Evolutionary conservation across 2,797 vertebrate genomes (phyloP), one percentile per base, ranked within the genome.

Genomic region (Phataginus tetradactyla): DNA sequence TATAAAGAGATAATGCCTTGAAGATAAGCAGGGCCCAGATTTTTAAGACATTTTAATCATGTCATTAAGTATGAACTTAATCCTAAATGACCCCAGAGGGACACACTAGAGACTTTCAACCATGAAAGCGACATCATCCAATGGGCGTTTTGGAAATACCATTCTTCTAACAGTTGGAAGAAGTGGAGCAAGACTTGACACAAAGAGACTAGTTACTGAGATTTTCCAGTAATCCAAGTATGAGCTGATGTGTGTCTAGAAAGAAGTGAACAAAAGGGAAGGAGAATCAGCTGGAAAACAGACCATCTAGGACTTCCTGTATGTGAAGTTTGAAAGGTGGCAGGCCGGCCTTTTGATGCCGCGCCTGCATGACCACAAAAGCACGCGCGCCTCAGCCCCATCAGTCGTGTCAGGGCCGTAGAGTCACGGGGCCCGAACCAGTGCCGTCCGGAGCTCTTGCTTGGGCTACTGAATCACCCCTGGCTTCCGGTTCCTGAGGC

Each of bases 101-200:
- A 95, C 72, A 92, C 88, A 86, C 57, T 53, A 17, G 83, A 49
- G 51, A 69, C 64, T 96, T 87, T 95, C 81, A 85, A 29, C 49
- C 27, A 23, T 57, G 55, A 85, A 85, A 71, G 91, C 81, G 53
- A 90, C 34, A 49, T 7, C 37, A 80, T 68, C 57, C 61, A 29
- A 61, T 5, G 45, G 72, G 74, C 83, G 95, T 91, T 96, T 92
- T 81, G 89, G 63, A 95, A 83, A 84, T 92, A 83, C 57, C 69
- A 85, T 63, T 63, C 49, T 90, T 80, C 72, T 72, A 84, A 91
- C 89, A 71, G 34, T 29, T 93, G 78, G 49, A 63, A 63, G 68
- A 90, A 92, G 81, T 2, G 39, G 81, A 90, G 34, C n/a, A 71
- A 93, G 78, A 45, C 45, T 69, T 77, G 77, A 91, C 68, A 72